Base-by-base conservation (phyloP, 2,888 invertebrate species). In the Globia sparganii region DNA sequence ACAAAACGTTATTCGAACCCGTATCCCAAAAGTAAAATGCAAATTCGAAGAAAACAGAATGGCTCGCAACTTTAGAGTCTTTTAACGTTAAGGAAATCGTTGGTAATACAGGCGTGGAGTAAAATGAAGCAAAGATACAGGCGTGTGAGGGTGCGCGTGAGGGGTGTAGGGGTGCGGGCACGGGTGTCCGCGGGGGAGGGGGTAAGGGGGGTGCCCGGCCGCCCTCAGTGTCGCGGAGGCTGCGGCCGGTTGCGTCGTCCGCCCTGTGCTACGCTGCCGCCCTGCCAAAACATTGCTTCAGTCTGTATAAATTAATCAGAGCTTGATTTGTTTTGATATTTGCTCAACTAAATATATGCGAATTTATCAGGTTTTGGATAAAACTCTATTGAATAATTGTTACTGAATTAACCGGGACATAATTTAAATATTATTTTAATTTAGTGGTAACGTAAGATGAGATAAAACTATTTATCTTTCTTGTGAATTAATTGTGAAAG, bases 221-320 rank as follows among this genome's bases (percentile, higher is more conserved):
- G 89, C 92, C 93, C 92, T 95, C 96, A 97, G 97, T 97, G 92
- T 94, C 94, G 94, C 95, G 96, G 96, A 97, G 96, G 96, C 97
- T 96, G 97, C 94, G 95, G 95, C 92, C 86, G 88, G 90, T 87
- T 90, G 89, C 88, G 93, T 93, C 94, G 95, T 92, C 94, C 94
- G 95, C 94, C 94, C 94, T 92, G 89, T 90, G 90, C 83, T 90
- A 90, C 90, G 87, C 82, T 87, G 85, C 84, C 86, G 84, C 88
- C 88, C 88, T 87, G 87, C 88, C 93, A 93, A 92, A 94, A 94
- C 94, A 93, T 93, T 93, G 89, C 87, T 90, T 87, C 73, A 87
- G 85, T 81, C 77, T 75, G 53, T 81, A 89, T 77, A 88, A 86
- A 90, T 88, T 87, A 86, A 88, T 81, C 83, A 89, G 81, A 84